phyloP scores from a whole-genome alignment of 2,797 vertebrate species.

The Moxostoma hubbsi region DNA sequence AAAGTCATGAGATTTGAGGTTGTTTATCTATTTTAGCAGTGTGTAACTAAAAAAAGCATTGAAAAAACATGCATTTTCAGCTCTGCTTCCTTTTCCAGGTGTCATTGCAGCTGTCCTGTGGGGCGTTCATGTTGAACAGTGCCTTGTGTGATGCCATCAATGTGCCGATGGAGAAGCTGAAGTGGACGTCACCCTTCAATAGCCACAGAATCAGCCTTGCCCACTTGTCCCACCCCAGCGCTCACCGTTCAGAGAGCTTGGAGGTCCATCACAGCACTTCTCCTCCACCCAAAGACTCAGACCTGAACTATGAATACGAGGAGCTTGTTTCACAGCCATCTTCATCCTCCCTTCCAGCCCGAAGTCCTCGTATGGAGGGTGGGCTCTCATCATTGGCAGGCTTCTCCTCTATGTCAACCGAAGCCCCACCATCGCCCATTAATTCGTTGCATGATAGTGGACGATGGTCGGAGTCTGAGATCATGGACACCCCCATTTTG shows the following conservation, averaged over 20 bases:
- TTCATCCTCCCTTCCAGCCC: slow-evolving; percentile 56
- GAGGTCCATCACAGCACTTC: slow-evolving; percentile 48
- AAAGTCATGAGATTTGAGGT: background rate
- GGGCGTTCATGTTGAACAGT: slow-evolving; percentile 85
- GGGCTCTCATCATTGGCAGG: slow-evolving; percentile 59
- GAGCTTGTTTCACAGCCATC: slow-evolving; percentile 47
- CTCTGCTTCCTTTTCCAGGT: slow-evolving; percentile 72
- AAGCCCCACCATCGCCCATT: slow-evolving; percentile 54
- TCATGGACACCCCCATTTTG: slow-evolving; percentile 6
- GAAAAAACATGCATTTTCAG: background rate
- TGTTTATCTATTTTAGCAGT: background rate
- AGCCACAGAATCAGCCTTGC: slow-evolving; percentile 86
- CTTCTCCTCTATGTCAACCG: slow-evolving; percentile 60
- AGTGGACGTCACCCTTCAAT: slow-evolving; percentile 92
- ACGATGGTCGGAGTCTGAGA: slow-evolving; percentile 56
- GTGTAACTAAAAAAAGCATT: slow-evolving; percentile 5
- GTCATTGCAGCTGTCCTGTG: slow-evolving; percentile 89
- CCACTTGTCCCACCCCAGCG: slow-evolving; percentile 72
- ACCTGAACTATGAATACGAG: slow-evolving; percentile 52
- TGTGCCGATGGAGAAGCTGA: slow-evolving; percentile 94
- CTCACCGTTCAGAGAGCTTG: slow-evolving; percentile 65
- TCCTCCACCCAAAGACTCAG: slow-evolving; percentile 4
- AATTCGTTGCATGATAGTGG: slow-evolving; percentile 53
- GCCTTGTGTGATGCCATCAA: slow-evolving; percentile 83
- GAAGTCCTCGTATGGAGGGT: slow-evolving; percentile 55